Base-by-base conservation (phyloP, 1,140 invertebrate genomes). In the Augochlora pura region DNA sequence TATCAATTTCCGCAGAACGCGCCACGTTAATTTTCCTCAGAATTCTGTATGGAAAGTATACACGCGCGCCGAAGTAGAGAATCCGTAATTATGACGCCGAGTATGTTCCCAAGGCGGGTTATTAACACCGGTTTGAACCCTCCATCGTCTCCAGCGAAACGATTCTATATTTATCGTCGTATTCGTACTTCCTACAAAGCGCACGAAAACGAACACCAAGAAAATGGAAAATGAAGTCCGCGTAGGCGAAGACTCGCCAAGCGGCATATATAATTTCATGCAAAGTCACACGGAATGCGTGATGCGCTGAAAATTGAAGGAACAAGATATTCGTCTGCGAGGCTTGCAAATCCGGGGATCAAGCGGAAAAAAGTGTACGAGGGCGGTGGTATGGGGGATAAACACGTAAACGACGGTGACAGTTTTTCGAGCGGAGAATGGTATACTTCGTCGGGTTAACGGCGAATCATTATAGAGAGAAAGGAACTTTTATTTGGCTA, bases 251-350 rank as follows among this genome's bases (percentile, higher is more conserved):
- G 79, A 32, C 2, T 46, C 57, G 16, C 23, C 73, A 23, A 16
- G 73, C 73, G 46, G 39, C 52, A 54, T 14, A 21, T 54, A 25
- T 76, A 69, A 76, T 76, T 76, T 49, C 16, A 76, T 54, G 66
- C 52, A 54, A 69, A 57, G 67, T 69, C 74, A 42, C n/a, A 42
- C 25, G 42, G 49, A 46, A 42, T 27, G 65, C 32, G 9, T 23
- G 42, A 77, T 16, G 21, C 18, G 21, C n/a, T 27, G 46, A 23
- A 60, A 60, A 32, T 16, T 25, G 9, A 10, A 14, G 16, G 42
- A 46, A 14, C 1, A 54, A 32, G 21, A 9, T 21, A 10, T 39
- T 18, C 62, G 39, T 18, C 21, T 12, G 21, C 42, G 65, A 59
- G 60, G 25, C 32, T 32, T 32, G 8, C 9, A 25, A 59, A 59